These are phyloP conservation scores for Notechis scutatus DNA, from an alignment of 2,113 vertebrate genomes.

Conservation along the genomic window DNA sequence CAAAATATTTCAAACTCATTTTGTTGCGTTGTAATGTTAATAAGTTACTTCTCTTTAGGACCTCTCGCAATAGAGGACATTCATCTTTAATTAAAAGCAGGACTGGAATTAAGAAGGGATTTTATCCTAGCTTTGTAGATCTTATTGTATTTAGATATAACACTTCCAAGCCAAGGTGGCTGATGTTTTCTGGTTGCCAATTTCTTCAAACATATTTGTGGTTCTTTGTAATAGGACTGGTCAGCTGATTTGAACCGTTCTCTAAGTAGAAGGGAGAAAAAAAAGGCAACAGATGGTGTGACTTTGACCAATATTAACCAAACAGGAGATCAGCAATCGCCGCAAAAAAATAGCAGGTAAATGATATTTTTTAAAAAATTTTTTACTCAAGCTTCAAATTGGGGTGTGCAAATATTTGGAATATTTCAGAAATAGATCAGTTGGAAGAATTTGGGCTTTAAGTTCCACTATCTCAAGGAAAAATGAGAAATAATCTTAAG, in stretches of 20 bases:
- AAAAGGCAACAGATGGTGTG: slow-evolving; percentile 86
- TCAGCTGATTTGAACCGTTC: slow-evolving; percentile 92
- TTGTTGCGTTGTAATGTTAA: too few species aligned
- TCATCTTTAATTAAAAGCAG: neutral
- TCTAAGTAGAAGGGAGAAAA: slow-evolving; percentile 90
- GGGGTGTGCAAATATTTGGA: neutral
- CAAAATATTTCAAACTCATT: neutral
- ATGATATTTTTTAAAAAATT: neutral
- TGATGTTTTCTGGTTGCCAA: neutral
- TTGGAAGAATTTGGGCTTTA: slow-evolving; percentile 16
- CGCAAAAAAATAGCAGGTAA: slow-evolving; percentile 79
- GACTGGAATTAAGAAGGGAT: neutral
- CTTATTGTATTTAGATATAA: neutral
- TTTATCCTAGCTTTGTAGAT: neutral
- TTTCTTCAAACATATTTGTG: accelerated
- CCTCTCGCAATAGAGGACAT: neutral
- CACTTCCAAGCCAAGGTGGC: neutral
- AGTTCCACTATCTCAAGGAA: neutral
- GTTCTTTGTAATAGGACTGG: slow-evolving; percentile 79
- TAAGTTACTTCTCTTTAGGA: neutral
- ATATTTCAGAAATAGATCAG: neutral
- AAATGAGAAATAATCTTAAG: neutral
- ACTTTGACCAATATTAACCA: slow-evolving; percentile 91
- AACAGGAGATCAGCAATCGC: slow-evolving; percentile 78
- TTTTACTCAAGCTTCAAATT: neutral